Evolutionary conservation across 2,888 invertebrate species (phyloP), one percentile per base, ranked within the genome.

Genomic region (Sarcophaga variegata): DNA sequence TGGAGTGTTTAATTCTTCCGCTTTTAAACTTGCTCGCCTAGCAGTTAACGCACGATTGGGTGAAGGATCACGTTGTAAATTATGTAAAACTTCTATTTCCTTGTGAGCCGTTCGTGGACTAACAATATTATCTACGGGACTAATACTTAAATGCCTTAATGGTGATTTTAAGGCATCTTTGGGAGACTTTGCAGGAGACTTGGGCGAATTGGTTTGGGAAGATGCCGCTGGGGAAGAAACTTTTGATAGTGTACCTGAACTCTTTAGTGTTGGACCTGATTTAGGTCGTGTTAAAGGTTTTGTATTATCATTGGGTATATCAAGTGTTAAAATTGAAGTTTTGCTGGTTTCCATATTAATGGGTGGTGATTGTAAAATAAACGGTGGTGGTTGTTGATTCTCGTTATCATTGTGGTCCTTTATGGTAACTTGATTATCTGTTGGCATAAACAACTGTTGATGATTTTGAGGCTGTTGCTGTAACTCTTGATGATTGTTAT

Each of bases 41-140:
- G 76, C 86, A 6, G 88, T 89, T 49, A 90, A 81, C 0, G 90
- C 92, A n/a, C 94, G 93, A 63, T 94, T 93, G 0, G 95, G 95
- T 2, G 95, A 95, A 0, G 96, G 96, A 92, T 96, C 96, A 76
- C 96, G 93, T 88, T 96, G 96, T 71, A 96, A 92, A 90, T 96
- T 96, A 90, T 96, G 96, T 54, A 96, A 92, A 11, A 96, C 95
- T 91, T 96, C 96, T 47, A 96, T 95, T 91, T 95, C 95, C 88
- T 95, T 95, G 89, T 96, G 96, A 8, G 93, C 88, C 2, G 93
- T 92, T 92, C 17, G 66, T 8, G 94, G 94, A 88, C 94, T 94
- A 45, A 93, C 89, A 62, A 90, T 91, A 22, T 93, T 92, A 72
- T 94, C 94, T 22, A 94, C 94, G 5, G 95, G 95, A 90, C 95